These are phyloP conservation scores for Sebastes goodei DNA, from an alignment of 2,797 vertebrate species.

Conservation along the genomic window DNA sequence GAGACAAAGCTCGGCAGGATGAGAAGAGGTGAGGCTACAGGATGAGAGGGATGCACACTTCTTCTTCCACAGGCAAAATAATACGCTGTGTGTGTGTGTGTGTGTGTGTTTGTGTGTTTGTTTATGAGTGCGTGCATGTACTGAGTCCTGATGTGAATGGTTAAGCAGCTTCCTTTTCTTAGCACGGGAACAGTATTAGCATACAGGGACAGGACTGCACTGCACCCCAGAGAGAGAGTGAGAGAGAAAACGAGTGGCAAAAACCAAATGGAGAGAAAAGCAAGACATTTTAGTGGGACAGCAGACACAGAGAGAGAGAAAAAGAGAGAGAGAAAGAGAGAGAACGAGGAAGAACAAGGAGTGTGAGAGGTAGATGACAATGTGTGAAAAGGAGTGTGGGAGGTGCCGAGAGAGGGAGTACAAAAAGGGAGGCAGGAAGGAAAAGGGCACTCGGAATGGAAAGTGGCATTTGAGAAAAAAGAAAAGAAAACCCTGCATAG, in stretches of 20 bases:
- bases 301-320: background rate
- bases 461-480: conserved; percentile 42
- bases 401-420: conserved; percentile 3
- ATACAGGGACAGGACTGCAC: conserved; percentile 56
- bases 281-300: conserved; percentile 25
- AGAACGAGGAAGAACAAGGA: background rate
- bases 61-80: background rate
- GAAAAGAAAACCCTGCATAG: conserved; percentile 1
- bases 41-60: background rate
- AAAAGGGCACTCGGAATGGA: conserved; percentile 7
- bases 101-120: background rate
- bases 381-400: conserved; percentile 58
- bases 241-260: conserved; percentile 36
- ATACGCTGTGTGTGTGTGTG: background rate
- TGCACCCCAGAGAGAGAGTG: conserved; percentile 37
- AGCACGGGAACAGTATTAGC: conserved; percentile 75
- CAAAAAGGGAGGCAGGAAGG: background rate
- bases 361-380: conserved; percentile 49
- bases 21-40: background rate
- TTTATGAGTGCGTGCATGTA: conserved; percentile 31
- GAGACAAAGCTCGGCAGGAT: background rate
- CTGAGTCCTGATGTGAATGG: conserved; percentile 70
- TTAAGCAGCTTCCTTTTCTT: conserved; percentile 76
- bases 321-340: background rate
- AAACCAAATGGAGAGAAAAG: conserved; percentile 33